Evolutionary conservation across 2,797 vertebrate genomes (phyloP).

Genomic region (Gymnothorax javanicus): DNA sequence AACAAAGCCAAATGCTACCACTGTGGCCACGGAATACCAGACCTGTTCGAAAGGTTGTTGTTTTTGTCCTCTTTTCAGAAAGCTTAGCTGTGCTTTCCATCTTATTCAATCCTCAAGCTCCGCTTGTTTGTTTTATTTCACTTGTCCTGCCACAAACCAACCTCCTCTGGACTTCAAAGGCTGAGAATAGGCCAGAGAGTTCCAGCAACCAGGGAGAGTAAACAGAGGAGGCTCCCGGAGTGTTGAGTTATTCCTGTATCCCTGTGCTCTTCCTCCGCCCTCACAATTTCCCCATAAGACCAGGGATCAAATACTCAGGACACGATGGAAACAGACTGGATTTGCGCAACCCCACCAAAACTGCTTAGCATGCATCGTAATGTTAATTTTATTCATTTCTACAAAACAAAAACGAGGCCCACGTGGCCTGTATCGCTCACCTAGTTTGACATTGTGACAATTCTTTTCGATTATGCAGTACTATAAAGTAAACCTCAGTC

Average conservation of each 20-base stretch:
- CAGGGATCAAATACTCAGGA: not conserved
- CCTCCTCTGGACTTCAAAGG: constrained; percentile 61
- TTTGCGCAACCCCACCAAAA: not conserved
- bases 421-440: too few species aligned
- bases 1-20: constrained; percentile 13
- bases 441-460: too few species aligned
- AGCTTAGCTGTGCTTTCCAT: constrained; percentile 57
- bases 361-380: not conserved
- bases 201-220: constrained; percentile 68
- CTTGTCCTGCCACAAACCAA: constrained; percentile 45
- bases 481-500: too few species aligned
- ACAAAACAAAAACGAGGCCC: too few species aligned
- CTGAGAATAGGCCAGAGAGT: constrained; percentile 55
- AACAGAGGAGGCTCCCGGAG: constrained; percentile 73
- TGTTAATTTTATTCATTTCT: not conserved
- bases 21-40: constrained; percentile 18
- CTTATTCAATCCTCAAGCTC: constrained; percentile 55
- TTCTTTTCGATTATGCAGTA: too few species aligned
- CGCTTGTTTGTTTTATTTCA: constrained; percentile 43
- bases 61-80: constrained; percentile 42
- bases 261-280: constrained; percentile 63
- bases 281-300: constrained; percentile 59
- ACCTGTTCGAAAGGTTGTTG: constrained; percentile 23
- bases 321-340: not conserved
- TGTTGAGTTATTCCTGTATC: constrained; percentile 75